phyloP scores from a whole-genome alignment of 2,113 vertebrate genomes.

The Galbula dea region DNA sequence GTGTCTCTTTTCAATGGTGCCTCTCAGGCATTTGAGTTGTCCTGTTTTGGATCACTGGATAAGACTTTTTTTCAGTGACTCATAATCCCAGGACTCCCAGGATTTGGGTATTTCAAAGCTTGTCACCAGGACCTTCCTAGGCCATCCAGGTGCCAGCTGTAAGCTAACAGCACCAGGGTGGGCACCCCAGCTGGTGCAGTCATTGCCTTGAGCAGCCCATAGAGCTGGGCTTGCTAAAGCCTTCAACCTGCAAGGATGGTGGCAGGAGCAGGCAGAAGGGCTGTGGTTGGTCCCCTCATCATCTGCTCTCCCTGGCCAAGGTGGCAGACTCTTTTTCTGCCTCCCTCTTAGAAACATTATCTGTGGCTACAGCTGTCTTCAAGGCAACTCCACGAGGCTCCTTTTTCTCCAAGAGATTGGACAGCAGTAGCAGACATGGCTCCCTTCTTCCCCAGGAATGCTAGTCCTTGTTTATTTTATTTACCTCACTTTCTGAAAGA shows the following conservation, averaged over 20 bases:
- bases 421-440: not conserved
- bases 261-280: not conserved
- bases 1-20: not conserved
- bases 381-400: not conserved
- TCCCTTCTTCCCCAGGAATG: not conserved
- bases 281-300: not conserved
- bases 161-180: not conserved
- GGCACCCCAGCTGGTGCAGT: not conserved
- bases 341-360: not conserved
- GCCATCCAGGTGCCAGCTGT: not conserved
- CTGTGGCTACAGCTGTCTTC: not conserved
- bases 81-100: not conserved
- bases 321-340: not conserved
- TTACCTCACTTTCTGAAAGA: not conserved
- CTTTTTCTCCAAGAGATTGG: not conserved
- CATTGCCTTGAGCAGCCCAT: not conserved
- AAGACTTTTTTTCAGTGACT: not conserved
- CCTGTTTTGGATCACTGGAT: not conserved
- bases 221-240: rapidly evolving
- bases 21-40: not conserved
- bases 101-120: not conserved
- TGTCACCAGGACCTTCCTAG: not conserved
- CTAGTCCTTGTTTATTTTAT: not conserved
- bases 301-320: not conserved
- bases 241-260: not conserved